Base-by-base conservation (phyloP, 2,797 vertebrate genomes). In the Halcyon smyrnensis region DNA sequence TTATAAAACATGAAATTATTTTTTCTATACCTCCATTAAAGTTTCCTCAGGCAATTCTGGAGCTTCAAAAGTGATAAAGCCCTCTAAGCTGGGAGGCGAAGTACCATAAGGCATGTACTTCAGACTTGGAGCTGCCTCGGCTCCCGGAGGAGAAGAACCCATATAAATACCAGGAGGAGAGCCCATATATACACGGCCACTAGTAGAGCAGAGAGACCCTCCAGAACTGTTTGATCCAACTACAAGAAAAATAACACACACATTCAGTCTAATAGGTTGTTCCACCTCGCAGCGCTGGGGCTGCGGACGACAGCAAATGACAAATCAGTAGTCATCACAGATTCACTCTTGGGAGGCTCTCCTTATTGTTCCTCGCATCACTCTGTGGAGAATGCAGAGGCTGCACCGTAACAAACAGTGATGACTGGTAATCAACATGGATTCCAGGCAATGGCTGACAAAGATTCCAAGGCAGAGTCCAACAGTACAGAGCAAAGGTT, bases 41-140 rank as follows among this genome's bases (percentile, higher is more conserved):
- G 99, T 99, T 97, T 99, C 99, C 94, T 99, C 99, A 1, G 99
- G 99, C 88, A 99, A 98, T 97, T 99, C 99, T 0, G 99, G 99
- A 63, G 99, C 99, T 97, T 99, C 99, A 36, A 99, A 99, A 48
- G 99, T 99, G 97, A 99, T 98, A 95, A 99, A 99, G 23, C 99
- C 99, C 73, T 99, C 99, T 84, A 99, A 97, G 97, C 99, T 99
- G 59, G 99, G 99, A 48, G 99, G 99, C 6, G 99, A 99, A 60
- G 99, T 99, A 81, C 99, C 99, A n/a, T 99, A 99, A 53, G 99
- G 98, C 97, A 99, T 98, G 20, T 99, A 99, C 90, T 99, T 99
- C 93, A 99, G 98, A 95, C 98, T 98, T 2, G 99, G 99, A 57
- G 98, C 98, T 3, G 97, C 98, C 77, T 99, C 99, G 2, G 97